Percentiles rank a stretch among this genome's conserved stretches.
These are phyloP conservation scores for Leptinotarsa lineolata DNA, from an alignment of 1,140 invertebrate species.

Conservation along the genomic window DNA sequence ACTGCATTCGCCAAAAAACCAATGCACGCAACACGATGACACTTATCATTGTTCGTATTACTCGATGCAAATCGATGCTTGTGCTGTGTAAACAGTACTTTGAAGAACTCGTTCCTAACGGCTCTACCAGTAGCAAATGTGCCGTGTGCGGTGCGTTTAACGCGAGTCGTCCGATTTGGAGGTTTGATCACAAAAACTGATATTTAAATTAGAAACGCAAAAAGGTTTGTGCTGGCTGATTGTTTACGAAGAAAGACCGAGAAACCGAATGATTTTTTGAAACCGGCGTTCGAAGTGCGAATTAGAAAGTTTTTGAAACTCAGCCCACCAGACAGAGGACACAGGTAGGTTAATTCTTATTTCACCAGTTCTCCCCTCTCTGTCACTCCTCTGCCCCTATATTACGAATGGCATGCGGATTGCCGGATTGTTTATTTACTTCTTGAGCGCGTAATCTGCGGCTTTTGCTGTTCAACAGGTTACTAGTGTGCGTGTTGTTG, in stretches of 20 bases:
- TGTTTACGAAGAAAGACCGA: not conserved
- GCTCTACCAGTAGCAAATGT: slow-evolving; percentile 23
- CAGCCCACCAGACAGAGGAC: not conserved
- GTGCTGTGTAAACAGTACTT: slow-evolving; percentile 24
- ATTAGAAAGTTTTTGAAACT: slow-evolving; percentile 12
- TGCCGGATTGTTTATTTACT: slow-evolving; percentile 10
- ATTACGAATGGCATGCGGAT: too few relatives aligned
- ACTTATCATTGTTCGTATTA: not conserved
- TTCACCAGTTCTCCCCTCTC: slow-evolving; percentile 1
- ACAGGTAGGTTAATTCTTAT: slow-evolving; percentile 22
- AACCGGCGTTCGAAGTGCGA: not conserved
- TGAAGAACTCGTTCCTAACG: slow-evolving; percentile 32
- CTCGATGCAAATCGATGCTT: slow-evolving; percentile 13
- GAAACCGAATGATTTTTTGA: slow-evolving; percentile 3
- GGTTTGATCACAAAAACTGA: not conserved
- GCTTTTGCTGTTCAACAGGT: slow-evolving; percentile 10
- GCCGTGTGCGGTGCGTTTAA: slow-evolving; percentile 4
- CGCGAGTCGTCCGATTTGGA: not conserved
- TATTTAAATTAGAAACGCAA: too few relatives aligned
- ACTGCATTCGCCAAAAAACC: slow-evolving; percentile 4
- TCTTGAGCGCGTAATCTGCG: not conserved
- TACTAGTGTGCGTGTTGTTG: not conserved
- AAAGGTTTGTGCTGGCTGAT: slow-evolving; percentile 4
- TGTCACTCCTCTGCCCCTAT: not conserved
- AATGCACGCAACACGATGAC: not conserved